Conservation (phyloP, 2,797 vertebrate genomes). For the Spondyliosoma cantharus region DNA sequence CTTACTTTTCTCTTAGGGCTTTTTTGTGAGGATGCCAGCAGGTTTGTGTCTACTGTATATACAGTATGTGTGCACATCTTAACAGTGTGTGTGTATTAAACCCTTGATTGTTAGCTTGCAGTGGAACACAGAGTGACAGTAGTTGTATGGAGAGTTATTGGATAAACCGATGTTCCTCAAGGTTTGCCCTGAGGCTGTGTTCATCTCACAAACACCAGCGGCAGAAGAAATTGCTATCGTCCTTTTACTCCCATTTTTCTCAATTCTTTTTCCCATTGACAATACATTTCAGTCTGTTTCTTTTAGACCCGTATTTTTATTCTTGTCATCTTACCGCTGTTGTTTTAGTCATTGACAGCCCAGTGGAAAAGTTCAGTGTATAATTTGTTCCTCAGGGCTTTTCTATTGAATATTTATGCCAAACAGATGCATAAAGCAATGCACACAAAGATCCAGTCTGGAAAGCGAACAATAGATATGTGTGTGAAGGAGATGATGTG, state of each 20-base stretch:
- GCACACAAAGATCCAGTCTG: conserved; percentile 9
- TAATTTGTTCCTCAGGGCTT: neutral
- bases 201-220: conserved; percentile 10
- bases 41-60: neutral
- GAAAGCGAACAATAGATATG: neutral
- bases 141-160: conserved; percentile 29
- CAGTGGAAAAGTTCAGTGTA: neutral
- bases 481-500: neutral
- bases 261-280: neutral
- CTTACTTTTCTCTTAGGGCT: neutral
- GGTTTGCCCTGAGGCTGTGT: conserved; percentile 28
- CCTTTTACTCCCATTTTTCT: conserved; percentile 6
- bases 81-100: conserved; percentile 2
- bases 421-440: neutral
- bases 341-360: neutral
- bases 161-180: conserved; percentile 37
- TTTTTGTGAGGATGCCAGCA: neutral
- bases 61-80: conserved; percentile 3
- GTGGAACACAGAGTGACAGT: conserved; percentile 24
- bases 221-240: conserved; percentile 5
- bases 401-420: neutral
- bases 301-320: neutral
- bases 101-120: conserved; percentile 10
- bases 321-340: neutral
- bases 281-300: conserved; percentile 7